Evolutionary conservation across 2,113 vertebrate species (phyloP).

Genomic region (Pao palembangensis): DNA sequence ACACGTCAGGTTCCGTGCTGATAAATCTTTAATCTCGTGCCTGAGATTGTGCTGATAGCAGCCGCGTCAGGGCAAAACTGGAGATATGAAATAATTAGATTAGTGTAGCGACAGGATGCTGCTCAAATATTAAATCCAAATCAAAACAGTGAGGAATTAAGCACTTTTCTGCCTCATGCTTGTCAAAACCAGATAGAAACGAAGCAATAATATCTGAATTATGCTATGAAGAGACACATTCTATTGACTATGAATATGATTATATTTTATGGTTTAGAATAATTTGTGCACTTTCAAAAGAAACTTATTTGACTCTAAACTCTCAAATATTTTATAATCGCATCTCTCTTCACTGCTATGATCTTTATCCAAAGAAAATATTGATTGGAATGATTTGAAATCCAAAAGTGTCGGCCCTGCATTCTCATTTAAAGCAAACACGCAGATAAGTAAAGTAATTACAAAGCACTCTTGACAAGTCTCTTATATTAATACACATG

Average conservation of each 20-base stretch:
- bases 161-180: conserved; percentile 13
- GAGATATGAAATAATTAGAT: conserved; percentile 53
- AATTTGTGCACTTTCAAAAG: conserved; percentile 59
- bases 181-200: conserved; percentile 35
- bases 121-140: conserved; percentile 46
- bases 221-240: conserved; percentile 50
- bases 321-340: conserved; percentile 53
- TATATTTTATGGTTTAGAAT: conserved; percentile 60
- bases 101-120: conserved; percentile 14
- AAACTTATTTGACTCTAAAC: conserved; percentile 61
- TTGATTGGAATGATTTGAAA: not conserved
- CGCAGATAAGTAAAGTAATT: conserved; percentile 43
- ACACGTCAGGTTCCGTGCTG: conserved; percentile 50
- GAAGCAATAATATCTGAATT: conserved; percentile 64
- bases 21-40: conserved; percentile 60
- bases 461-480: conserved; percentile 48
- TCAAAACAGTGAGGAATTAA: conserved; percentile 42
- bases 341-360: conserved; percentile 28
- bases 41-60: conserved; percentile 52
- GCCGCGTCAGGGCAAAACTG: conserved; percentile 14
- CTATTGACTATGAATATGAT: conserved; percentile 63
- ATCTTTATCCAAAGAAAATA: conserved; percentile 35
- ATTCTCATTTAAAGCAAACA: conserved; percentile 30
- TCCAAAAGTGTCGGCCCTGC: not conserved
- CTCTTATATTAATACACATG: conserved; percentile 51